phyloP scores from a whole-genome alignment of 2,888 invertebrate species.

The Rotaria macrura region DNA sequence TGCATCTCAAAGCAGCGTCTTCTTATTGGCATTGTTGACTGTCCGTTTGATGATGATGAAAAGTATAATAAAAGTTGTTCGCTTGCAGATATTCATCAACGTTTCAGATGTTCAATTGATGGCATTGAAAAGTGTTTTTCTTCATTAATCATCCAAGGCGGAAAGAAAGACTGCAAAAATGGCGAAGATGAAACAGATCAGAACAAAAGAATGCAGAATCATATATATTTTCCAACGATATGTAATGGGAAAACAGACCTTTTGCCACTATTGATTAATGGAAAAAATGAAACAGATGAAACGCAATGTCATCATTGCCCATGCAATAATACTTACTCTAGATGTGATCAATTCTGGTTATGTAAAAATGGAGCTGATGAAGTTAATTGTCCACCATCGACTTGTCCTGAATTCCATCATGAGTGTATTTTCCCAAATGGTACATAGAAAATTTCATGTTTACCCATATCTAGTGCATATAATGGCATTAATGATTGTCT shows the following conservation, averaged over 20 bases:
- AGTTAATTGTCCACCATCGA: background rate
- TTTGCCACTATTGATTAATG: background rate
- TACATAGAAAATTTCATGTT: background rate
- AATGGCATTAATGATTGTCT: background rate
- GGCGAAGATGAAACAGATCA: background rate
- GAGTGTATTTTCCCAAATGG: background rate
- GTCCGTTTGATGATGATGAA: background rate
- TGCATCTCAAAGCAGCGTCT: background rate
- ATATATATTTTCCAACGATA: background rate
- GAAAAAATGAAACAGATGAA: background rate
- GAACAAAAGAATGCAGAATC: background rate
- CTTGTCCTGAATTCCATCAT: background rate
- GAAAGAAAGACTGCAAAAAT: background rate
- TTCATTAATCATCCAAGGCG: background rate
- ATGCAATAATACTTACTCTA: background rate
- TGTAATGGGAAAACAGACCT: background rate
- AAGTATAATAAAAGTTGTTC: background rate
- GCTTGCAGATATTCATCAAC: background rate
- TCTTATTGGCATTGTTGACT: background rate
- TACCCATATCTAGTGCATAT: background rate
- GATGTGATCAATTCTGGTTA: background rate
- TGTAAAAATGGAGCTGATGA: background rate
- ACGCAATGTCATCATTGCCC: background rate
- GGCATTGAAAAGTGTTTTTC: background rate
- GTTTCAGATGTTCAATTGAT: background rate